Base-by-base conservation (phyloP, 1,140 invertebrate genomes). In the Orius insidiosus region DNA sequence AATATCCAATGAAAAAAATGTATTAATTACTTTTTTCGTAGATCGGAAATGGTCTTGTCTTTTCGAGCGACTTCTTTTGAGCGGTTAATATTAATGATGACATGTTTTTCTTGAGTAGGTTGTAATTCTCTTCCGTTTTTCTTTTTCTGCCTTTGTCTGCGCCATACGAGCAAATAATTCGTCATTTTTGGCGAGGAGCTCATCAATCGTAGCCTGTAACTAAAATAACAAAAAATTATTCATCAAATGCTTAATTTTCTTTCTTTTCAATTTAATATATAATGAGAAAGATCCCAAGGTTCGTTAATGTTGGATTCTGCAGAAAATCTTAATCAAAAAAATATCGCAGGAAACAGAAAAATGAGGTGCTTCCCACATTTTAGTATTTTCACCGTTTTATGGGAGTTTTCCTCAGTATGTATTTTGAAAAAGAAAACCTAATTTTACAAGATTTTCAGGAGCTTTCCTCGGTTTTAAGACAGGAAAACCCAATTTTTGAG, bases 11-110 rank as follows among this genome's bases (percentile, higher is more conserved):
- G 7, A 31, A 4, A 31, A 30, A n/a, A 7, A 32, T n/a, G n/a
- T n/a, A n/a, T n/a, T n/a, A 43, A 18, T 43, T 31, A 43, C 41
- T 43, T 2, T 31, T 24, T 9, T 7, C 41, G 18, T 4, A 43
- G 41, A 4, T 43, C 41, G 5, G 19, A 5, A 3, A 43, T 43
- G 7, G 24, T 43, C 11, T 30, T 43, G 10, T 43, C 41, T 43
- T 43, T 43, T n/a, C 41, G 2, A 3, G 8, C 9, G 16, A 43
- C 14, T 43, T 43, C 41, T 11, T 30, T 32, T 31, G 19, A n/a
- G 41, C 41, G n/a, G 41, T 43, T 43, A 11, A 11, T n/a, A 43
- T n/a, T 3, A 43, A 15, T 4, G 41, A 43, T 24, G 41, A 30
- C 6, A 43, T n/a, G 24, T 43, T 43, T 4, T n/a, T n/a, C 6